Conservation (phyloP, 2,113 vertebrate species). For the Peromyscus leucopus region DNA sequence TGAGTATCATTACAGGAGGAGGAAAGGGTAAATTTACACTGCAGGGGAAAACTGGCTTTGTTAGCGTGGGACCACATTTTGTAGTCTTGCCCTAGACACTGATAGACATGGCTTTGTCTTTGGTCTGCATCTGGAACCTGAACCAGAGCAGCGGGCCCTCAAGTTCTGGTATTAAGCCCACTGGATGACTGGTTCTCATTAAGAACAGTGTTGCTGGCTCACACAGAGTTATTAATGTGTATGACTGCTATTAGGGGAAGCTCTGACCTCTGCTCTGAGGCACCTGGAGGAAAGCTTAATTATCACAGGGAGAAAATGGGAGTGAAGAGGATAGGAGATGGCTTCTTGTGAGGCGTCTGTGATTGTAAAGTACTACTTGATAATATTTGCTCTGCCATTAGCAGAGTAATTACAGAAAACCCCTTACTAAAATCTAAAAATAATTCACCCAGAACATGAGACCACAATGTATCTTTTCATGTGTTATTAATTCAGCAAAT, state of each 20-base stretch:
- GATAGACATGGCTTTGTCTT: background rate
- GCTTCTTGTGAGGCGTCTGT: constrained; percentile 46
- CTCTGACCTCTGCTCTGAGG: constrained; percentile 73
- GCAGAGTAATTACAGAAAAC: constrained; percentile 51
- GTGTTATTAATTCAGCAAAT: constrained; percentile 51
- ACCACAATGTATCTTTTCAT: constrained; percentile 28
- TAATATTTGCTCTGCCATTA: constrained; percentile 70
- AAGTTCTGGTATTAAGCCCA: constrained; percentile 78
- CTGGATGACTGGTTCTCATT: constrained; percentile 82
- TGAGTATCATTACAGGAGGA: background rate
- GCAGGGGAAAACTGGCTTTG: background rate
- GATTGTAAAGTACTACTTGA: constrained; percentile 55
- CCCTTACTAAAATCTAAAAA: constrained; percentile 67
- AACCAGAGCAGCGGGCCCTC: constrained; percentile 77
- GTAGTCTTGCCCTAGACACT: background rate
- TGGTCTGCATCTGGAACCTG: constrained; percentile 62
- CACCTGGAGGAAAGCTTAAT: constrained; percentile 83
- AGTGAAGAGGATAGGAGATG: constrained; percentile 67
- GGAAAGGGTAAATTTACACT: background rate
- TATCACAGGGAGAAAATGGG: constrained; percentile 70
- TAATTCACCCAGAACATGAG: constrained; percentile 29
- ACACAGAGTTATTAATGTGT: constrained; percentile 80
- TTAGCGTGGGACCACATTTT: background rate
- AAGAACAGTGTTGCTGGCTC: constrained; percentile 79
- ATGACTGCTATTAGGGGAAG: constrained; percentile 79